Conservation (phyloP, 2,888 invertebrate genomes). For the Hirtodrosophila duncani region DNA sequence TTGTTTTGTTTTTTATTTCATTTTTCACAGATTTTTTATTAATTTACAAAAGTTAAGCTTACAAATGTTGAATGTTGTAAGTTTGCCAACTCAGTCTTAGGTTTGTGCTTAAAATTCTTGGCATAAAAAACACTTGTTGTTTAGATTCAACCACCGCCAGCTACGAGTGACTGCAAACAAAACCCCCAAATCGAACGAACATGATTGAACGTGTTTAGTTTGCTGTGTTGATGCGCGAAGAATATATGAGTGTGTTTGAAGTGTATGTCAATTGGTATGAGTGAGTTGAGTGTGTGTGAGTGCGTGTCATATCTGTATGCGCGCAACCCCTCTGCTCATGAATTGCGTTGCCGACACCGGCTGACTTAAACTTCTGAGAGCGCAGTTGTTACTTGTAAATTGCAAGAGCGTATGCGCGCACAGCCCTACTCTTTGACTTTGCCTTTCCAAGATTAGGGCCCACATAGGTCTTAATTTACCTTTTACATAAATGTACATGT, state of each 20-base stretch:
- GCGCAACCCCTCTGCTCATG: neutral
- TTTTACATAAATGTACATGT: neutral
- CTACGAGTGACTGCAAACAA: too few relatives aligned
- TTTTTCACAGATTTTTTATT: neutral
- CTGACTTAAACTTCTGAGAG: conserved; percentile 1
- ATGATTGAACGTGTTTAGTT: conserved; percentile 42
- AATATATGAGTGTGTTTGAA: conserved; percentile 21
- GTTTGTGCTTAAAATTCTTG: neutral
- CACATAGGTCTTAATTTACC: too few relatives aligned
- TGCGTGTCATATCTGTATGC: conserved; percentile 1
- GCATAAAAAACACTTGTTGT: too few relatives aligned
- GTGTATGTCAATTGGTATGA: conserved; percentile 6
- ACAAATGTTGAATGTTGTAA: neutral
- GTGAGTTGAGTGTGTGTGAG: conserved; percentile 5
- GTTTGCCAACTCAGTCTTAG: neutral
- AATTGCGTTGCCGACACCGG: neutral
- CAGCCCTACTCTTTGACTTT: neutral
- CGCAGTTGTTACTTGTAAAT: neutral
- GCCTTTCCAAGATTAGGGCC: too few relatives aligned
- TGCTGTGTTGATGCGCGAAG: too few relatives aligned
- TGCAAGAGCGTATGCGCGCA: too few relatives aligned
- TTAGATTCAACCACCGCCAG: too few relatives aligned
- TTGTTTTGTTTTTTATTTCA: neutral
- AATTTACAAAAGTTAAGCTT: neutral
- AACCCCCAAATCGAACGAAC: conserved; percentile 9